Conservation (phyloP, 2,113 vertebrate genomes). For the Cephalophus harveyi region DNA sequence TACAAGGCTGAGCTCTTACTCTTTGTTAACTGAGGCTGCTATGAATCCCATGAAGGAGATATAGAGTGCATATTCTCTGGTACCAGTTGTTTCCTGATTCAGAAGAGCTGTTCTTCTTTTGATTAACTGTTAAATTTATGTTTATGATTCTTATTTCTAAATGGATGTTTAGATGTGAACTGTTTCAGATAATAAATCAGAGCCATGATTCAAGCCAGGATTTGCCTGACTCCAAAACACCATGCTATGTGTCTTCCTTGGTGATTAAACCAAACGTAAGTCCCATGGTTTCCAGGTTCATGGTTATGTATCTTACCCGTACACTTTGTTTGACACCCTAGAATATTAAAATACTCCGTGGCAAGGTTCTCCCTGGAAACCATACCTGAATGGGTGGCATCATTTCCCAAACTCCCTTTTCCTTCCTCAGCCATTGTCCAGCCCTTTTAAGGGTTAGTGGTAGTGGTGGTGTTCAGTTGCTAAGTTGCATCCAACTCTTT, state of each 20-base stretch:
- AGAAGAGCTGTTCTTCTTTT: slow-evolving; percentile 34
- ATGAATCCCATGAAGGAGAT: not conserved
- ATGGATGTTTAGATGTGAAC: slow-evolving; percentile 34
- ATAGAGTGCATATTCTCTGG: slow-evolving; percentile 33
- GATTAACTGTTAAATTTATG: slow-evolving; percentile 53
- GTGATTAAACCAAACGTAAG: not conserved
- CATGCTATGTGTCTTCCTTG: not conserved
- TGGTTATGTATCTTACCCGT: not conserved
- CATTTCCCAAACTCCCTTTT: not conserved
- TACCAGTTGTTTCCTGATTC: slow-evolving; percentile 1
- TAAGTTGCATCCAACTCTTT: not conserved
- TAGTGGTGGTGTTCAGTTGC: not conserved
- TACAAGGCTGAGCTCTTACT: not conserved
- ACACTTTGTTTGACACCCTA: not conserved
- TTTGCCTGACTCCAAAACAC: not conserved
- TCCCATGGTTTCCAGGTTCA: rapidly evolving
- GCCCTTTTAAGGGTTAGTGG: not conserved
- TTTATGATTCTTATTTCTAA: slow-evolving; percentile 55
- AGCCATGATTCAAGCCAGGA: not conserved
- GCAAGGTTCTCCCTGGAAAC: not conserved
- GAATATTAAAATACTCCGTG: not conserved
- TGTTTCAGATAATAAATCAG: slow-evolving; percentile 33
- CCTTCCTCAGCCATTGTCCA: not conserved
- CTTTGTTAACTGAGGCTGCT: not conserved
- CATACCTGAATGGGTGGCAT: not conserved